Conservation (phyloP, 2,113 vertebrate genomes). For the Aegithalos caudatus region DNA sequence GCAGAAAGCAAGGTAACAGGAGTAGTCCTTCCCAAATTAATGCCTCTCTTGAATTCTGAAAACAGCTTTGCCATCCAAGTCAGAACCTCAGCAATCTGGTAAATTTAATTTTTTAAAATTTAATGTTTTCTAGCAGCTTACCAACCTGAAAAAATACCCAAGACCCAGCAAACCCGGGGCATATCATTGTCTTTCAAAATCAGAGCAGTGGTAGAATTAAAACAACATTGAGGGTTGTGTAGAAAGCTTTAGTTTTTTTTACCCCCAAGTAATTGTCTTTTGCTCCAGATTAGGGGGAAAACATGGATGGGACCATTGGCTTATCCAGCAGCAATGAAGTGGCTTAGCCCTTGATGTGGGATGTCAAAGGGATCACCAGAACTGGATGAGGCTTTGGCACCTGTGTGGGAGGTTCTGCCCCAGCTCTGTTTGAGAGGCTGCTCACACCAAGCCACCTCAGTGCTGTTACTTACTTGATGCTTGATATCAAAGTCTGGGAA, state of each 20-base stretch:
- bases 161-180: neutral
- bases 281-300: neutral
- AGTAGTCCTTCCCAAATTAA: neutral
- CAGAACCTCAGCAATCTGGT: neutral
- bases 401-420: neutral
- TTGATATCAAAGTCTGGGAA: slow-evolving; percentile 12
- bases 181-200: neutral
- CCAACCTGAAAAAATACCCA: neutral
- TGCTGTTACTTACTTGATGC: slow-evolving; percentile 24
- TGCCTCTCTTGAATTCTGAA: neutral
- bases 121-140: neutral
- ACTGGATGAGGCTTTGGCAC: neutral
- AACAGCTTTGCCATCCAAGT: neutral
- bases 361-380: neutral
- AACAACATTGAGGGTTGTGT: neutral
- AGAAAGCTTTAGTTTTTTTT: neutral
- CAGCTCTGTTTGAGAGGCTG: neutral
- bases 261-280: neutral
- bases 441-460: neutral
- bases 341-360: neutral
- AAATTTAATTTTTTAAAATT: neutral
- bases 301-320: fast-evolving
- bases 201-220: neutral
- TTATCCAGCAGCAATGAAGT: neutral
- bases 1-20: neutral